Evolutionary conservation across 2,888 invertebrate genomes (phyloP).

Genomic region (Mamestra brassicae): DNA sequence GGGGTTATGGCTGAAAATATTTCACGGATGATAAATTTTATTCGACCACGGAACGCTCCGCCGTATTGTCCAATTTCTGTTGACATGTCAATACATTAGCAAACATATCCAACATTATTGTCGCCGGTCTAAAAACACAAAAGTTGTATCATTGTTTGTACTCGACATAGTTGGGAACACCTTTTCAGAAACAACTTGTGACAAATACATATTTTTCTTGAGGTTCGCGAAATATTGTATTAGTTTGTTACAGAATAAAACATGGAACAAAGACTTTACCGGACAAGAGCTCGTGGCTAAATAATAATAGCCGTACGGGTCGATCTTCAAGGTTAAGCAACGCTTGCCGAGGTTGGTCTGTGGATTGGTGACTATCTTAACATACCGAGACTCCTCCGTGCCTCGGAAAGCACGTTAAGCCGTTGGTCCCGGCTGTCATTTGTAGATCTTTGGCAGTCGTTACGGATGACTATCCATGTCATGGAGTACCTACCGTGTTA

Average conservation of each 20-base stretch:
- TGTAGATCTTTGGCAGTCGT: too few relatives aligned
- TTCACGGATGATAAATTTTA: constrained; percentile 42
- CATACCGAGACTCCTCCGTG: too few relatives aligned
- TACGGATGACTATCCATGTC: too few relatives aligned
- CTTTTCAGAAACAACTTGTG: constrained; percentile 31
- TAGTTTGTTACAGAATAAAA: constrained; percentile 29
- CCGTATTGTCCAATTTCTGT: constrained; percentile 54
- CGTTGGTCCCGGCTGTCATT: too few relatives aligned
- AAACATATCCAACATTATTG: constrained; percentile 35
- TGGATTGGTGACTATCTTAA: too few relatives aligned
- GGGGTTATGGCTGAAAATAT: constrained; percentile 34
- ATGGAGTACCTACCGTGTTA: too few relatives aligned
- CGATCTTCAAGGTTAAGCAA: too few relatives aligned
- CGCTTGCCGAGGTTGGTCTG: too few relatives aligned
- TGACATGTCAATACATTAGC: constrained; percentile 58
- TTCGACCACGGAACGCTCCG: constrained; percentile 25
- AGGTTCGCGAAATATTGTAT: constrained; percentile 36
- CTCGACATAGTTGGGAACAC: constrained; percentile 8
- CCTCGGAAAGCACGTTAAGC: too few relatives aligned
- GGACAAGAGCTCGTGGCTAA: not conserved
- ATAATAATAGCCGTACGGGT: too few relatives aligned
- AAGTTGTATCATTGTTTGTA: constrained; percentile 21
- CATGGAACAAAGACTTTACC: constrained; percentile 22
- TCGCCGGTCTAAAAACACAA: constrained; percentile 33
- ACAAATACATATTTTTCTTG: constrained; percentile 41